Evolutionary conservation across 2,113 vertebrate genomes (phyloP).

Genomic region (Conger conger): DNA sequence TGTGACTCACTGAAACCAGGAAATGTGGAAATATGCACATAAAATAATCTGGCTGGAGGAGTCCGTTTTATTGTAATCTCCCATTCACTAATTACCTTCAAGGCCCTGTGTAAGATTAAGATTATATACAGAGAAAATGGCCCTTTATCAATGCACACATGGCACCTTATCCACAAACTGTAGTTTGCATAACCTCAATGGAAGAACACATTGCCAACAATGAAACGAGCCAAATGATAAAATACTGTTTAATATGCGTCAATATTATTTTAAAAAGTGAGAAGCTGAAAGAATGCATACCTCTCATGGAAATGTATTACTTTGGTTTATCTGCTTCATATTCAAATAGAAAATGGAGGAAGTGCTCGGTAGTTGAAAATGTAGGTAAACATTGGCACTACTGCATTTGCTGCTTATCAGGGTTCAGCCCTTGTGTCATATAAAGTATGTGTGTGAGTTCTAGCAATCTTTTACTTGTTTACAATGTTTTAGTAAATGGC

Average conservation of each 20-base stretch:
- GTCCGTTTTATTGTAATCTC: neutral
- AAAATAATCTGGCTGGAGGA: neutral
- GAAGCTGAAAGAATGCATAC: neutral
- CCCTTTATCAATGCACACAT: neutral
- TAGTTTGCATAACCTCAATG: neutral
- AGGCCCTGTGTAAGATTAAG: neutral
- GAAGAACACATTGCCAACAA: neutral
- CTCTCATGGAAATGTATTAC: neutral
- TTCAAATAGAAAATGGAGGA: neutral
- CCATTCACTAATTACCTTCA: neutral
- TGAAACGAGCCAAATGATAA: neutral
- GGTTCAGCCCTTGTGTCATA: neutral
- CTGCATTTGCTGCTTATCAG: too few relatives aligned
- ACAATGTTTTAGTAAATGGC: neutral
- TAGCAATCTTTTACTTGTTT: neutral
- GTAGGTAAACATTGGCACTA: too few relatives aligned
- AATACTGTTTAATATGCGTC: neutral
- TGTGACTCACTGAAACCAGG: neutral
- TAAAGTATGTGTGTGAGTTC: too few relatives aligned
- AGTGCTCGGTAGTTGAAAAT: neutral
- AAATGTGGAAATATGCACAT: neutral
- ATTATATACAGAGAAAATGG: neutral
- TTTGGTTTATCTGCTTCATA: neutral
- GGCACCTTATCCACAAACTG: neutral
- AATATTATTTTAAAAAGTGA: neutral